Evolutionary conservation across 2,113 vertebrate genomes (phyloP).

Genomic region (Promerops cafer): DNA sequence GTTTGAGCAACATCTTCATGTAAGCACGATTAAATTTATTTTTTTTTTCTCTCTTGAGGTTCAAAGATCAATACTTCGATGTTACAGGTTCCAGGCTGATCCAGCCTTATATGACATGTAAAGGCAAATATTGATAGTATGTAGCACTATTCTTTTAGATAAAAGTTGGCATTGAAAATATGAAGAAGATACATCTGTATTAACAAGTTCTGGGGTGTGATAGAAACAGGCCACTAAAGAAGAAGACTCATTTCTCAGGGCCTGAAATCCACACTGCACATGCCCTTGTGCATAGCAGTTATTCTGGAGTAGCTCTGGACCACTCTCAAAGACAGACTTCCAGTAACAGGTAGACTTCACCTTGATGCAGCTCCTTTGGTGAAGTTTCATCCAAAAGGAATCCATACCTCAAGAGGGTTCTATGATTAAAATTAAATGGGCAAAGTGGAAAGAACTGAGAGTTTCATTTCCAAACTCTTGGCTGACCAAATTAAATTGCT

Average conservation of each 20-base stretch:
- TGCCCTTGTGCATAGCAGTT: fast-evolving
- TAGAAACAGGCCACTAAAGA: background rate
- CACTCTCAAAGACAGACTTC: background rate
- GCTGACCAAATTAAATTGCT: background rate
- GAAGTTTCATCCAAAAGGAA: background rate
- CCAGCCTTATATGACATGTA: background rate
- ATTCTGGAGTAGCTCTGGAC: background rate
- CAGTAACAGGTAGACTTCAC: background rate
- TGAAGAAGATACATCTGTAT: background rate
- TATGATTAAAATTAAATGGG: background rate
- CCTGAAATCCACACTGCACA: background rate
- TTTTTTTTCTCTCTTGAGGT: background rate
- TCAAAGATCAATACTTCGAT: background rate
- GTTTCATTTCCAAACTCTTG: background rate
- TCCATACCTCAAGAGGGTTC: background rate
- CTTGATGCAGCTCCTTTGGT: background rate
- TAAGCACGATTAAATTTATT: background rate
- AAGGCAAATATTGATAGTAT: background rate
- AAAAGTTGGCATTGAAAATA: background rate
- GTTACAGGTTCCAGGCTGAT: background rate
- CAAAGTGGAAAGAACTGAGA: background rate
- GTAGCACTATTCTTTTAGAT: background rate
- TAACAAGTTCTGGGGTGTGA: background rate
- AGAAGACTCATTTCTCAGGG: background rate
- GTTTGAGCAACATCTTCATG: background rate